Base-by-base conservation (phyloP, 1,140 invertebrate genomes). In the Proctacanthus coquilletti region DNA sequence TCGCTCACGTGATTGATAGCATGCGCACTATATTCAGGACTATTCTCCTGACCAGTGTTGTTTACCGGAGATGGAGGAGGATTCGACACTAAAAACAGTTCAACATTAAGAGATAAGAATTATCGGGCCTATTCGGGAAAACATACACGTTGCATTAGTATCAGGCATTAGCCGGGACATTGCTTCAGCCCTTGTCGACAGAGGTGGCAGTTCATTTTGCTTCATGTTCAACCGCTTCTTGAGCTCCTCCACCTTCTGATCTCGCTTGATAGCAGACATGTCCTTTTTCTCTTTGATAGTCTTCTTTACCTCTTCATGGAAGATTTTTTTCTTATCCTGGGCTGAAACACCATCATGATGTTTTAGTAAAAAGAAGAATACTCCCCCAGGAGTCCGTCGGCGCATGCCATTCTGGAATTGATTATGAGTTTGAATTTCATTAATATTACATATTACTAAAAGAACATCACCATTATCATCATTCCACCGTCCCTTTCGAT, bases 401-500 rank as follows among this genome's bases (percentile, higher is more conserved):
- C 84, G 69, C 21, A 70, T 76, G 38, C 80, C 79, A 69, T 85
- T 84, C 80, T 83, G 46, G 21, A 60, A 52, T 46, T 50, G 33
- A 39, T 44, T 39, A 47, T 29, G 41, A 42, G 15, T 34, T 32
- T n/a, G 5, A n/a, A 46, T 25, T n/a, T n/a, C n/a, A n/a, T n/a
- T n/a, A n/a, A n/a, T n/a, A n/a, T n/a, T n/a, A 9, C 9, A n/a
- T 27, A 10, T n/a, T n/a, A n/a, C n/a, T n/a, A n/a, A 5, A 37
- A 32, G 47, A 48, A n/a, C n/a, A n/a, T 63, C 62, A 80, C 77
- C 64, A 76, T 74, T 39, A 84, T 79, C 52, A 85, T 65, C 74
- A 91, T 78, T 18, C 84, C 85, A 29, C 84, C 84, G 50, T 75
- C 70, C 41, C 72, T 72, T 65, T 88, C 84, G 39, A 86, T 72